A percentile compares a stretch with the other conserved stretches of the same genome.
Evolutionary conservation across 2,113 vertebrate species (phyloP).

Genomic region (Sander vitreus): DNA sequence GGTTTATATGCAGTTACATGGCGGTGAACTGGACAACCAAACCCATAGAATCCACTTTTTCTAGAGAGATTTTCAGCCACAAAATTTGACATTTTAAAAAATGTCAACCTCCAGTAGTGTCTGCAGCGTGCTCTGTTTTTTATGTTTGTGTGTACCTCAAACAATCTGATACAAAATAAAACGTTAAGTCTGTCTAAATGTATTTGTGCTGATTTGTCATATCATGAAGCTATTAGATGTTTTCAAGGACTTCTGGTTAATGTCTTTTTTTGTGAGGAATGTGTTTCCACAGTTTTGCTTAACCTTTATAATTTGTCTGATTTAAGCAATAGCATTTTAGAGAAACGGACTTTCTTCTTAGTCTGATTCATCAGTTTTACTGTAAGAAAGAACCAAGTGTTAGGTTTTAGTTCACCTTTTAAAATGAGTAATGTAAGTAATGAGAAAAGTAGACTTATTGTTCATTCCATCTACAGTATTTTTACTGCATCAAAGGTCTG

Average conservation of each 20-base stretch:
- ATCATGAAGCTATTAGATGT: not conserved
- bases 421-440: not conserved
- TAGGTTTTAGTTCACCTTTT: not conserved
- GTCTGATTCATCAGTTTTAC: not conserved
- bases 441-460: not conserved
- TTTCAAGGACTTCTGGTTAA: not conserved
- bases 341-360: not conserved
- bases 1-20: not conserved
- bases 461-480: not conserved
- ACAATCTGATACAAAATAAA: slow-evolving; percentile 31
- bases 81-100: not conserved
- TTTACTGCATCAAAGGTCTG: not conserved
- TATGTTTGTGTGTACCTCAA: not conserved
- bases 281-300: not conserved
- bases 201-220: not conserved
- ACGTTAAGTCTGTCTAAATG: not conserved
- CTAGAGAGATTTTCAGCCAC: not conserved
- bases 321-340: not conserved
- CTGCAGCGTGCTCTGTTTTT: not conserved
- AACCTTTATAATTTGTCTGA: not conserved
- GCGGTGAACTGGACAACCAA: not conserved
- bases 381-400: not conserved
- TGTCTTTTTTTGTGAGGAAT: not conserved
- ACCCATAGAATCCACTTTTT: not conserved
- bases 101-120: not conserved